Evolutionary conservation across 2,888 invertebrate species (phyloP), one percentile per base, ranked within the genome.

Genomic region (Rhagophthalmus giganteus): DNA sequence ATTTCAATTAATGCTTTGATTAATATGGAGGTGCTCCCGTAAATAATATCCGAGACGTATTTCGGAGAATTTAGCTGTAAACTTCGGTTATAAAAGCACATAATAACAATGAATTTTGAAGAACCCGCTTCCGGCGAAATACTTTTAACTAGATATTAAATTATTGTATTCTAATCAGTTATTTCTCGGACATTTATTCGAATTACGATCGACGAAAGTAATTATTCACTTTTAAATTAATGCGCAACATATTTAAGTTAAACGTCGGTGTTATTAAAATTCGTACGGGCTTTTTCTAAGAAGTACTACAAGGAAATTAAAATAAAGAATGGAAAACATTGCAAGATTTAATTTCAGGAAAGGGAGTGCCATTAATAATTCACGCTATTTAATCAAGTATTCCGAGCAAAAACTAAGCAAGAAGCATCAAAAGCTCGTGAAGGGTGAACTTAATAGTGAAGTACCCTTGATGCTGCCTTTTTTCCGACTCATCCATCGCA

Each of bases 1-100:
- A 55, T 55, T 55, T 55, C 52, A 55, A 49, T 55, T 52, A 53
- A 42, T 30, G 49, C 39, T 52, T 52, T 55, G 52, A 55, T 55
- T 55, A 53, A 55, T 50, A 51, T 32, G 35, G 33, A 51, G 44
- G 46, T 20, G 49, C 42, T 38, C 37, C 44, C 40, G 45, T 54
- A 54, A 54, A 54, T 54, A 54, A 54, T 30, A 34, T 33, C 39
- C 27, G 31, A 40, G 54, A 53, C 39, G 51, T 39, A 45, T 44
- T 50, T 50, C 38, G 9, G 25, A 27, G 20, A 50, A 44, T 42
- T 50, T 50, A 39, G 27, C 44, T 32, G 40, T 32, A 44, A 44
- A 50, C 44, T 50, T 44, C 15, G 28, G 33, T 20, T 44, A 44
- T 35, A 32, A 42, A 42, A 37, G 42, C 44, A 38, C 32, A 46